These are phyloP conservation scores for Pharmacophagus antenor DNA, from an alignment of 2,888 invertebrate species.

Conservation along the genomic window DNA sequence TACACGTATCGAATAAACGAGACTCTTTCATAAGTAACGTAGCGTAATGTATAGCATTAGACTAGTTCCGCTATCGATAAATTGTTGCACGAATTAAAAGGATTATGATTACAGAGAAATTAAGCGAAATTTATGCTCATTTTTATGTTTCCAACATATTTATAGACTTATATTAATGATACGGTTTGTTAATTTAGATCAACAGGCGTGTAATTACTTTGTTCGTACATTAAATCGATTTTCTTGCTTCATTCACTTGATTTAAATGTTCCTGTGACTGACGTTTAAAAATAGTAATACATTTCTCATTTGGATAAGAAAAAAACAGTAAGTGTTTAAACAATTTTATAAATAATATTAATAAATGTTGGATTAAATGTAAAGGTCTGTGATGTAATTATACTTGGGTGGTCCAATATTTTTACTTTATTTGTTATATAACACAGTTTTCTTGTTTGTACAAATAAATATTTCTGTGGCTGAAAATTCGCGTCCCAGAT, in stretches of 20 bases:
- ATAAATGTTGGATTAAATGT: not conserved
- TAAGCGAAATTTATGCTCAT: conserved; percentile 34
- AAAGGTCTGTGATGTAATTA: not conserved
- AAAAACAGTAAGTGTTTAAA: not conserved
- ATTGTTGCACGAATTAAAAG: conserved; percentile 28
- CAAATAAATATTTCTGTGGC: not conserved
- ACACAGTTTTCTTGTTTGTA: not conserved
- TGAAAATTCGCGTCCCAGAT: not conserved
- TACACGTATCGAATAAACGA: conserved; percentile 32
- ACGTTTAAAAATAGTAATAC: conserved; percentile 21
- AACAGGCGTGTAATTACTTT: conserved; percentile 65
- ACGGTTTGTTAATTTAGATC: conserved; percentile 66
- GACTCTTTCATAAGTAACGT: conserved; percentile 20
- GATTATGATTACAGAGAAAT: conserved; percentile 28
- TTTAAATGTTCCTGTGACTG: conserved; percentile 43
- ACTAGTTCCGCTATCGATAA: conserved; percentile 26
- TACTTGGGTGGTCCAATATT: not conserved
- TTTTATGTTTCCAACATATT: conserved; percentile 32
- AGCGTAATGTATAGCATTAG: conserved; percentile 27
- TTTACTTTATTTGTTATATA: not conserved
- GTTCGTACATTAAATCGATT: conserved; percentile 55
- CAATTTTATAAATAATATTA: no score
- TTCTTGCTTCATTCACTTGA: conserved; percentile 53
- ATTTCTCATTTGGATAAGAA: not conserved
- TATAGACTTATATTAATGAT: conserved; percentile 59